Evolutionary conservation across 2,888 invertebrate species (phyloP), one percentile per base, ranked within the genome.

Genomic region (Tiphia femorata): DNA sequence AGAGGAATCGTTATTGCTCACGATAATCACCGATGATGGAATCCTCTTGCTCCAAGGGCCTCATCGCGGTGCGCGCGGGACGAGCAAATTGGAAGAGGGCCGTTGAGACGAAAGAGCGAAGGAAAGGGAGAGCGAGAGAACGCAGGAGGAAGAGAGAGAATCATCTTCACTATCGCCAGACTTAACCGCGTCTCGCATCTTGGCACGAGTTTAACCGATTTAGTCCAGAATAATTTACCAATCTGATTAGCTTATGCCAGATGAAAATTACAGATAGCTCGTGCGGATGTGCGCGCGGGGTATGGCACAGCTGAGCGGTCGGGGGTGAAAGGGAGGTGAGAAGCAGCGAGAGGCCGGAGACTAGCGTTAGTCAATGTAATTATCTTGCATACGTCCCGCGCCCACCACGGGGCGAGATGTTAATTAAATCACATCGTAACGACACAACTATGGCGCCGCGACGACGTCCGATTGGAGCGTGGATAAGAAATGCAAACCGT

Each of bases 251-350:
- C 54, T 27, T 40, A 21, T 8, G 52, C 56, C 55, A 58, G 72
- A 71, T 68, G 69, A 69, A 69, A 67, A 71, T 68, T 69, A 71
- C 62, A 69, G 72, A 71, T 69, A 71, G 57, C n/a, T n/a, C 30
- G 14, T 14, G 30, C 3, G 14, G 30, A 27, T 10, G 27, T 7
- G 6, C 6, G 14, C 30, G 3, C 30, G 14, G n/a, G 30, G 30
- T 30, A 14, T 8, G n/a, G n/a, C n/a, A n/a, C n/a, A n/a, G n/a
- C n/a, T n/a, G n/a, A n/a, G n/a, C n/a, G n/a, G n/a, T n/a, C n/a
- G n/a, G n/a, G n/a, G n/a, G n/a, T n/a, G n/a, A n/a, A n/a, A n/a
- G n/a, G n/a, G n/a, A n/a, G n/a, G n/a, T n/a, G n/a, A n/a, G n/a
- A n/a, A n/a, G n/a, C n/a, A n/a, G n/a, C n/a, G n/a, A n/a, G n/a